Percentiles rank a stretch among this genome's conserved stretches.
Evolutionary conservation across 2,888 invertebrate species (phyloP).

Genomic region (Epinotia demarniana): DNA sequence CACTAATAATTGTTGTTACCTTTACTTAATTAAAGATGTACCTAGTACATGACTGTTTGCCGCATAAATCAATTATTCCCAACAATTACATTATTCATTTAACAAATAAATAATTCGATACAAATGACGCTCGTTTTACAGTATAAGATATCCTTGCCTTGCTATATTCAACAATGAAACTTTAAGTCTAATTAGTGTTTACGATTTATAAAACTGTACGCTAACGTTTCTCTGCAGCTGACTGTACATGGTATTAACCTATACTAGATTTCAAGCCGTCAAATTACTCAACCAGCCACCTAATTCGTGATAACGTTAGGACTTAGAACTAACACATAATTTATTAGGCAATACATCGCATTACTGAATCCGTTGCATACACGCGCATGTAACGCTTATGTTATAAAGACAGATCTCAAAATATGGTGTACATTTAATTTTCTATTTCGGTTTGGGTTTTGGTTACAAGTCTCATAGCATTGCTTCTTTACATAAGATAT

Average conservation of each 20-base stretch:
- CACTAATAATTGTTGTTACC: no score
- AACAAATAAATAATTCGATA: no score
- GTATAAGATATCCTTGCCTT: no score
- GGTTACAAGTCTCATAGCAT: background rate
- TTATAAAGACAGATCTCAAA: background rate
- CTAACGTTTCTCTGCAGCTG: no score
- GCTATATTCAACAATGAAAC: no score
- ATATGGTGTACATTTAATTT: background rate
- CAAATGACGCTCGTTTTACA: no score
- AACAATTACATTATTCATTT: no score
- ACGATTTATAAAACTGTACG: no score
- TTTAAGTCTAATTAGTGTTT: no score
- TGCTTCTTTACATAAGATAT: background rate
- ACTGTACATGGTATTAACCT: background rate
- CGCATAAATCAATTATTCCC: no score
- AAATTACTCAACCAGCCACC: conserved; percentile 11
- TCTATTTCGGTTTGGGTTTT: background rate
- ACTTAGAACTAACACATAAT: conserved; percentile 56
- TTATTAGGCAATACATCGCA: conserved; percentile 59
- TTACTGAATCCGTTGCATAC: conserved; percentile 55
- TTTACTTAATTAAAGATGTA: no score
- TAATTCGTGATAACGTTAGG: conserved; percentile 47
- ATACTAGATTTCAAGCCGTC: background rate
- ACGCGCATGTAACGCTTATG: conserved; percentile 35
- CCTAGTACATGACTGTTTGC: no score